phyloP scores from a whole-genome alignment of 2,888 invertebrate genomes.

The Orthosia cruda region DNA sequence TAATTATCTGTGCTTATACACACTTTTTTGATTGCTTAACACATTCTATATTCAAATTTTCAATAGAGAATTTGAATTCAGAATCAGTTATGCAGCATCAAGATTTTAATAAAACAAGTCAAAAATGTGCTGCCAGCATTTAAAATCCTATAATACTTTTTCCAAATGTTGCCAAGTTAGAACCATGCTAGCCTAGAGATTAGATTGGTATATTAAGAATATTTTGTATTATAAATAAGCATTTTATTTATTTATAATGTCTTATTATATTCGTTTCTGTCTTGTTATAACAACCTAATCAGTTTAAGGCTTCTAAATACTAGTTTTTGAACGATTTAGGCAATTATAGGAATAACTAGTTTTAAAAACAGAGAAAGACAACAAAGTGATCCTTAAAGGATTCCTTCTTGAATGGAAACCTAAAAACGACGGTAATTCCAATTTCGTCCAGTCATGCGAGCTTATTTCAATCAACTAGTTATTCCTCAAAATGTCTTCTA shows the following conservation, averaged over 20 bases:
- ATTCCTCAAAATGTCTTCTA: conserved; percentile 32
- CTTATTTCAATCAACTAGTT: conserved; percentile 2
- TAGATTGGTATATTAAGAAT: conserved; percentile 76
- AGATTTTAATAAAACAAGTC: no score
- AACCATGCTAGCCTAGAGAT: conserved; percentile 69
- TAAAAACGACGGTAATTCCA: background rate
- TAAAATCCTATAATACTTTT: background rate
- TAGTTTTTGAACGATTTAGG: conserved; percentile 1
- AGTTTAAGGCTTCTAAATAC: conserved; percentile 34
- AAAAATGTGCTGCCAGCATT: conserved; percentile 17
- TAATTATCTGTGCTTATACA: no score
- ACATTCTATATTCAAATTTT: no score
- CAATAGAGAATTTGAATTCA: no score
- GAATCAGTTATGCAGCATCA: no score
- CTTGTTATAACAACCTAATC: conserved; percentile 62
- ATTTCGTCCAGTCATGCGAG: background rate
- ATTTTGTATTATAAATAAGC: conserved; percentile 71
- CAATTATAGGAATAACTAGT: conserved; percentile 13
- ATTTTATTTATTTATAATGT: conserved; percentile 67
- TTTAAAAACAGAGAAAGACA: background rate
- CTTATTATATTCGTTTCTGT: conserved; percentile 42
- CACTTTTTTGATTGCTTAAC: no score
- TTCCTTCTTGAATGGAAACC: background rate
- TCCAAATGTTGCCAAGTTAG: conserved; percentile 42
- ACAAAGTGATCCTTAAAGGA: background rate